A percentile compares a stretch with the other conserved stretches of the same genome.
Conservation (phyloP, 2,113 vertebrate genomes). For the Kryptolebias marmoratus region DNA sequence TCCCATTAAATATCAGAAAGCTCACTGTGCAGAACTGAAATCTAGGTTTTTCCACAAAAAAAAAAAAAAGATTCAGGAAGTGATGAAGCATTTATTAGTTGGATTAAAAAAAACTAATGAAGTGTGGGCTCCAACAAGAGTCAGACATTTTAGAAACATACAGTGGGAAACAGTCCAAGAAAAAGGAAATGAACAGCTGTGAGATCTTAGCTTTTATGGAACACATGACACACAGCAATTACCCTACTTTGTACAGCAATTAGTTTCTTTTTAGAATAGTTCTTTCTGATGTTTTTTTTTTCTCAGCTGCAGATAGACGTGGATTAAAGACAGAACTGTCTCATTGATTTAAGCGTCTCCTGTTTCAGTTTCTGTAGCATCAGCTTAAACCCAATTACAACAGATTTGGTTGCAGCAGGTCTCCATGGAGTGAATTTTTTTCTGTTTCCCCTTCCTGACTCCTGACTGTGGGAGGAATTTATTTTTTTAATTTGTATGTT, state of each 20-base stretch:
- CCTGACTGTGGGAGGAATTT: constrained; percentile 55
- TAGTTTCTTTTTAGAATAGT: constrained; percentile 79
- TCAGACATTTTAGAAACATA: constrained; percentile 56
- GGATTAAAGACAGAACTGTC: constrained; percentile 77
- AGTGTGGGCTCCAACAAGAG: constrained; percentile 48
- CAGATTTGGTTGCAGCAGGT: constrained; percentile 80
- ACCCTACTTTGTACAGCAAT: constrained; percentile 80
- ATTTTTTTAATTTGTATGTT: constrained; percentile 54
- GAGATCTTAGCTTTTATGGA: constrained; percentile 69
- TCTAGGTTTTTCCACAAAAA: constrained; percentile 7
- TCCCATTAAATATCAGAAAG: constrained; percentile 18
- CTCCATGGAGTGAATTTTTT: constrained; percentile 71
- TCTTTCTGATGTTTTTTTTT: constrained; percentile 75
- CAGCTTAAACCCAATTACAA: constrained; percentile 85
- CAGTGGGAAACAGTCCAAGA: constrained; percentile 60
- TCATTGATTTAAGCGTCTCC: constrained; percentile 83
- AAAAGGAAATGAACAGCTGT: constrained; percentile 53
- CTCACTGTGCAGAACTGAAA: constrained; percentile 1
- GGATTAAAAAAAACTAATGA: constrained; percentile 46
- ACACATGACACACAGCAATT: constrained; percentile 79
- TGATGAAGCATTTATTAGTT: constrained; percentile 28
- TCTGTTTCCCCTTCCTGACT: constrained; percentile 44
- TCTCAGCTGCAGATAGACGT: constrained; percentile 79
- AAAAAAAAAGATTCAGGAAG: constrained; percentile 20
- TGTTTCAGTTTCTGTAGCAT: constrained; percentile 84